phyloP scores from a whole-genome alignment of 2,113 vertebrate genomes.

The Deroptyus accipitrinus region DNA sequence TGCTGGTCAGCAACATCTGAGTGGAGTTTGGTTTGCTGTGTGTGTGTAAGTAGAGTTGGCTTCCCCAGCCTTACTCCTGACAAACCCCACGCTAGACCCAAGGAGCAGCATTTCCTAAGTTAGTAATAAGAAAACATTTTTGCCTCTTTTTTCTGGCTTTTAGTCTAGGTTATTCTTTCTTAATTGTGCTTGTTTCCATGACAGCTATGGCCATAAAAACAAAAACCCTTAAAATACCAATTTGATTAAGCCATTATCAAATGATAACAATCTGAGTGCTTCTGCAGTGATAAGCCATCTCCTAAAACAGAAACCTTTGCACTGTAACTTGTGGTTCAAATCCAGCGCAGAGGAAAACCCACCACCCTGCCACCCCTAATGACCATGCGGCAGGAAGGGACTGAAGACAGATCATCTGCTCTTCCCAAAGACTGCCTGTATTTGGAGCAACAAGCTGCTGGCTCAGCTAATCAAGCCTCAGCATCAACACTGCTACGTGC shows the following conservation, averaged over 20 bases:
- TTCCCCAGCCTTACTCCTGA: neutral
- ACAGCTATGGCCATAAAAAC: neutral
- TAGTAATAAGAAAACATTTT: neutral
- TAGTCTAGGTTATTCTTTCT: neutral
- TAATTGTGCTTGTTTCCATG: neutral
- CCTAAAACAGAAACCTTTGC: neutral
- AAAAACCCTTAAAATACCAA: neutral
- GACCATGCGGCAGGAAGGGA: fast-evolving
- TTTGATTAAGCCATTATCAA: neutral
- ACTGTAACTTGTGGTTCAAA: neutral
- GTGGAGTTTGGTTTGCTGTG: neutral
- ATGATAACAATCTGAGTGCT: neutral
- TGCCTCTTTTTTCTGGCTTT: neutral
- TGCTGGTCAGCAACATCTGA: fast-evolving
- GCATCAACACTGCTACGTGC: neutral
- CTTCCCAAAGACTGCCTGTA: fast-evolving
- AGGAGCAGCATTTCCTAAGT: neutral
- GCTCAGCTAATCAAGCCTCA: neutral
- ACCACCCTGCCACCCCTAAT: neutral
- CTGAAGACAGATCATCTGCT: neutral
- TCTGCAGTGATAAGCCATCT: neutral
- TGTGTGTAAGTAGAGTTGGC: neutral
- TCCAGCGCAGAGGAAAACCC: neutral
- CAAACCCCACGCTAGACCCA: neutral
- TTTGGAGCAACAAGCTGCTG: neutral